Conservation (phyloP, 2,888 invertebrate genomes). For the Macrosiphum euphorbiae region DNA sequence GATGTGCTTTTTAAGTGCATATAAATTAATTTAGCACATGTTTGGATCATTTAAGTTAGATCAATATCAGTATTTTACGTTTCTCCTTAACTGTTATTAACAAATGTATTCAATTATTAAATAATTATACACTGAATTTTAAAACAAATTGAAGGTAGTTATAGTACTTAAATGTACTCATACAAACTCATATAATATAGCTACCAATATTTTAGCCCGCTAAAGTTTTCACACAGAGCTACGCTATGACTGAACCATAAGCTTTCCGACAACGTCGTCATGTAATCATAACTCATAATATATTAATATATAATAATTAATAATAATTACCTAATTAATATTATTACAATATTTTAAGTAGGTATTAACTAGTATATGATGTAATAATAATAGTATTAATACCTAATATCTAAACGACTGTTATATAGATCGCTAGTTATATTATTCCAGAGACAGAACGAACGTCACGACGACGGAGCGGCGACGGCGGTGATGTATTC, state of each 20-base stretch:
- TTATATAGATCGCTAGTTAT: not conserved
- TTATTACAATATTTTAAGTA: not conserved
- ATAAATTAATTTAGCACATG: not conserved
- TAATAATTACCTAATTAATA: not conserved
- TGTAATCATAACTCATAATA: not conserved
- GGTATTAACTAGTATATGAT: not conserved
- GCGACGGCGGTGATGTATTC: not conserved
- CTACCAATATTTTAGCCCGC: not conserved
- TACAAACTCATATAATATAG: not conserved
- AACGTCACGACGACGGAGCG: not conserved
- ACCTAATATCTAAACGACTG: not conserved
- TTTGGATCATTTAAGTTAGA: not conserved
- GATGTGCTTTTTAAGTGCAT: not conserved
- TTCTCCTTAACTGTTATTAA: not conserved
- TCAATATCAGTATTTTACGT: not conserved
- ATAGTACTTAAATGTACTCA: not conserved
- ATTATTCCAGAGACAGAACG: conserved; percentile 6
- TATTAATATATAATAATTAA: not conserved
- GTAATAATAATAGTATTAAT: not conserved
- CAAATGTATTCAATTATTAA: not conserved
- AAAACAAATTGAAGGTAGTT: not conserved
- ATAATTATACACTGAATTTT: not conserved
- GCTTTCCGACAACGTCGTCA: not conserved
- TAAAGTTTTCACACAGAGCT: not conserved
- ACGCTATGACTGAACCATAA: not conserved